Base-by-base conservation (phyloP, 2,797 vertebrate genomes). In the Gymnothorax reevesii region DNA sequence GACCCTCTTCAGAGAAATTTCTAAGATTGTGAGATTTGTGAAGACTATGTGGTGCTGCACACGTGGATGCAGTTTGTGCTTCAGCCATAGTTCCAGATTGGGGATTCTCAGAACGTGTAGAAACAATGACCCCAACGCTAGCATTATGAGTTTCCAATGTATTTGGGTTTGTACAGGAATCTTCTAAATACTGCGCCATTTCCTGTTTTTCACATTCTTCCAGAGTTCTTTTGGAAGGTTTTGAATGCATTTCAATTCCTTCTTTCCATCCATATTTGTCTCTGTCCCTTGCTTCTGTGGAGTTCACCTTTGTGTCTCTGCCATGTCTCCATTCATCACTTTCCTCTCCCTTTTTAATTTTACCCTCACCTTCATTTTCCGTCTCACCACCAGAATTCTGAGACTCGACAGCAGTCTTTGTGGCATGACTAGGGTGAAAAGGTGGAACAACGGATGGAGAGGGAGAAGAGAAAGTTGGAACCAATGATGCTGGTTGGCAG, bases 61-160 rank as follows among this genome's bases (percentile, higher is more conserved):
- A 77, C 4, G 69, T 57, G 6, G 80, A 42, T 42, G 33, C 87
- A 85, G 80, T 77, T 82, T 86, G 88, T 54, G 90, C 79, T 86
- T 94, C 96, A 89, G 84, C 88, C 90, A 93, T 55, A 64, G 57
- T 94, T 86, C 96, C 94, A 88, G 88, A 55, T 5, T 93, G 93
- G 89, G 90, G 93, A 89, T 91, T 91, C 59, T 96, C 96, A 89
- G 95, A 95, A 60, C 95, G 92, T 83, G 94, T 90, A 85, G 98
- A 98, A 88, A 99, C 98, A 89, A 99, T 99, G 87, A 99, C 98
- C 64, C 97, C 98, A 83, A 99, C 96, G 82, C 91, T 89, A 52
- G 93, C 91, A 82, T 90, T 84, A 83, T 95, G 94, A 83, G 93
- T 92, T 5, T 96, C 95, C 73, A 94, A 92, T 84, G 91, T 89